Conservation (phyloP, 1,140 invertebrate species). For the Saccostrea glomerata region DNA sequence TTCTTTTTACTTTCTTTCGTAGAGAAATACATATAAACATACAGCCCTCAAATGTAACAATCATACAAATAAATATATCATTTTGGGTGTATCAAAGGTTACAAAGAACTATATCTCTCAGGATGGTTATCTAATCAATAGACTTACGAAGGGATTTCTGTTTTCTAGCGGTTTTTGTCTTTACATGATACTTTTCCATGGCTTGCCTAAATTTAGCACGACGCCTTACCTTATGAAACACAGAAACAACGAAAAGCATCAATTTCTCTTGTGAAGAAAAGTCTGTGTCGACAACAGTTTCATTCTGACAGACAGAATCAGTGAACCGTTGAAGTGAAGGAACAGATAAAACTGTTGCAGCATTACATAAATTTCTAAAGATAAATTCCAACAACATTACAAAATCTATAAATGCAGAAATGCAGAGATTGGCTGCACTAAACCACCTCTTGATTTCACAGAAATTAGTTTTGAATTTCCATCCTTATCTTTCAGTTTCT, state of each 20-base stretch:
- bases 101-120: neutral
- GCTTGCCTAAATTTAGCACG: conserved; percentile 23
- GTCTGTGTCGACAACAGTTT: neutral
- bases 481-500: too few relatives aligned
- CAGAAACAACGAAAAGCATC: neutral
- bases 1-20: neutral
- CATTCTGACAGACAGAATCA: too few relatives aligned
- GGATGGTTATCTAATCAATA: neutral
- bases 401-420: too few relatives aligned
- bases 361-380: too few relatives aligned
- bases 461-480: too few relatives aligned
- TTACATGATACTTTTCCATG: neutral
- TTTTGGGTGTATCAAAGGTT: neutral
- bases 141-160: neutral
- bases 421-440: too few relatives aligned
- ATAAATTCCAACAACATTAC: too few relatives aligned
- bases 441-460: too few relatives aligned
- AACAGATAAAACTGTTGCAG: neutral
- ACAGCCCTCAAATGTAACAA: neutral
- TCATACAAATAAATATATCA: neutral
- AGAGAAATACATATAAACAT: neutral
- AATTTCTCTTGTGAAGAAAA: neutral
- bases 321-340: neutral
- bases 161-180: neutral
- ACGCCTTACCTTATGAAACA: conserved; percentile 5